Percentiles rank a stretch among this genome's conserved stretches.
phyloP scores from a whole-genome alignment of 2,113 vertebrate species.

The Brachyhypopomus occidentalis region DNA sequence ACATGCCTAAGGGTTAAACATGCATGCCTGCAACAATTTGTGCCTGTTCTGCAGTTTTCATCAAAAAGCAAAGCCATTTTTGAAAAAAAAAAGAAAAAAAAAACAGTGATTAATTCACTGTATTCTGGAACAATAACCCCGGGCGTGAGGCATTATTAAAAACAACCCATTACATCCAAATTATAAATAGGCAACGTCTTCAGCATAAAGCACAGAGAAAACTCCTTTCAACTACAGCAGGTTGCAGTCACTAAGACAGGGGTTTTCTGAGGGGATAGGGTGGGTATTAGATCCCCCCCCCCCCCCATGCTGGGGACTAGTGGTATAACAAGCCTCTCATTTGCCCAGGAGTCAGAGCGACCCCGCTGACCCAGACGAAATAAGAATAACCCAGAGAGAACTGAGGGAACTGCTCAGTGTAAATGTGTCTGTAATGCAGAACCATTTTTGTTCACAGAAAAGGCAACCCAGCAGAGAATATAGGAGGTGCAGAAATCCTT shows the following conservation, averaged over 20 bases:
- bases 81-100: neutral
- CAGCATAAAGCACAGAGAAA: neutral
- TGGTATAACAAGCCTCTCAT: conserved; percentile 18
- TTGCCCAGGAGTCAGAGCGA: conserved; percentile 20
- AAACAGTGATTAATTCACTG: conserved; percentile 28
- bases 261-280: neutral
- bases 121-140: conserved; percentile 23
- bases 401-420: neutral
- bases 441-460: neutral
- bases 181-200: conserved; percentile 18
- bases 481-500: neutral
- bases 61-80: conserved; percentile 15
- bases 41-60: neutral
- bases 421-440: conserved; percentile 17
- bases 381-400: conserved; percentile 68
- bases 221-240: conserved; percentile 1
- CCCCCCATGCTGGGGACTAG: conserved; percentile 28
- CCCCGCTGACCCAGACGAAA: conserved; percentile 71
- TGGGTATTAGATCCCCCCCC: conserved; percentile 12
- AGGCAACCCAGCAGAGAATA: neutral
- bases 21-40: no score
- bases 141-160: conserved; percentile 30
- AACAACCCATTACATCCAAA: conserved; percentile 19
- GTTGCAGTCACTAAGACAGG: neutral
- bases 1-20: neutral